Base-by-base conservation (phyloP, 2,888 invertebrate genomes). In the Malacosoma neustria region DNA sequence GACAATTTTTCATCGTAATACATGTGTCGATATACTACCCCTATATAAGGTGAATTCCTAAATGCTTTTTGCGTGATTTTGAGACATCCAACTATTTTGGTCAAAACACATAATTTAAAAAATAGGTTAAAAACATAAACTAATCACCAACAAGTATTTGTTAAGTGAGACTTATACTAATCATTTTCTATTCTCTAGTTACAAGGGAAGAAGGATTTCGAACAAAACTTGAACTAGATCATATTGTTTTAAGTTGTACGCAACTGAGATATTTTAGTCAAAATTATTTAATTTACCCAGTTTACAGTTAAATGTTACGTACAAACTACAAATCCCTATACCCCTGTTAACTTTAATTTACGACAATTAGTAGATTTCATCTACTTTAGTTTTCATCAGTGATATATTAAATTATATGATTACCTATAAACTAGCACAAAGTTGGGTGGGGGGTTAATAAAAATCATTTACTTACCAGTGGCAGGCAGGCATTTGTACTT, bases 361-460 rank as follows among this genome's bases (percentile, higher is more conserved):
- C 54, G 54, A 62, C 62, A 58, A 22, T 63, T 53, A 58, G 79
- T 81, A 82, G 80, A 81, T 81, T 72, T 69, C 44, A 82, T 80
- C 81, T 81, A 82, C 81, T 49, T 41, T 44, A 54, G 48, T 48
- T 52, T 48, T 46, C 50, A 45, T 46, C 54, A 57, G 49, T 47
- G 53, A 62, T 54, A 57, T 48, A 57, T 56, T 56, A 51, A 56
- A 58, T 59, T 51, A 52, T 64, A 67, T 59, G 55, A 55, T 55
- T 61, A 65, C 61, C 61, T 70, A 66, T 33, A 42, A 54, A 45
- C 61, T 70, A 74, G 60, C 59, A 57, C 52, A 57, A 54, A 54
- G 54, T 58, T 52, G 61, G 61, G 68, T 69, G 69, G 69, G 75
- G 57, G 55, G 48, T 55, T 57, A 58, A 55, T 55, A 56, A 53